These are phyloP conservation scores for Drosophila algonquin DNA, from an alignment of 2,888 invertebrate species.

Conservation along the genomic window DNA sequence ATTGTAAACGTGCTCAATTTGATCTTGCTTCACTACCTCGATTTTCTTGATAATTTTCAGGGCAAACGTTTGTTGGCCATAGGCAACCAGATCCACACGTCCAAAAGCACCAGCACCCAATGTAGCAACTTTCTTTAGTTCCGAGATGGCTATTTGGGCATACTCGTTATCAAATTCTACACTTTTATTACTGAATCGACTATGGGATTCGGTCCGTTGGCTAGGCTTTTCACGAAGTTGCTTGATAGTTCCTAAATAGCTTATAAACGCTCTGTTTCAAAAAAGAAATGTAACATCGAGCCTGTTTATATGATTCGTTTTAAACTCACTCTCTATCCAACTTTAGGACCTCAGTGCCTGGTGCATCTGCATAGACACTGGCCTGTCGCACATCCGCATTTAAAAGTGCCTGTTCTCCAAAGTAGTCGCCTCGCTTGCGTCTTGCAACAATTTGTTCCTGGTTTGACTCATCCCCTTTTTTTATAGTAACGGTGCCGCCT, in stretches of 20 bases:
- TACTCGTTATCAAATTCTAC: slow-evolving; percentile 85
- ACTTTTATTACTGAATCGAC: slow-evolving; percentile 63
- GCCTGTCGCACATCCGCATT: slow-evolving; percentile 95
- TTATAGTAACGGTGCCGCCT: slow-evolving; percentile 91
- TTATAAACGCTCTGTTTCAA: slow-evolving; percentile 88
- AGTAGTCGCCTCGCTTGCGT: slow-evolving; percentile 91
- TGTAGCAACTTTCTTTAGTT: slow-evolving; percentile 92
- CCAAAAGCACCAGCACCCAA: slow-evolving; percentile 97
- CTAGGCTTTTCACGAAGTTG: slow-evolving; percentile 83
- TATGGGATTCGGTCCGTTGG: slow-evolving; percentile 53
- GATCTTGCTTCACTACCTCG: slow-evolving; percentile 94
- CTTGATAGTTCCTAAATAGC: slow-evolving; percentile 89
- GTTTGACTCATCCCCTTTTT: slow-evolving; percentile 87
- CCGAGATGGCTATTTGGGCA: slow-evolving; percentile 89
- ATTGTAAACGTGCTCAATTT: slow-evolving; percentile 94
- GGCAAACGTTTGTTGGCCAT: slow-evolving; percentile 87
- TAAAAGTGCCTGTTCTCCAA: slow-evolving; percentile 94
- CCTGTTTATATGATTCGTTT: too few species aligned
- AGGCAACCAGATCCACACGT: slow-evolving; percentile 91
- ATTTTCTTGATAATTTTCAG: slow-evolving; percentile 95
- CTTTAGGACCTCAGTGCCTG: slow-evolving; percentile 94
- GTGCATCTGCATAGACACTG: slow-evolving; percentile 93
- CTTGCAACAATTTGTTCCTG: slow-evolving; percentile 88
- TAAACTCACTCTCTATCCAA: slow-evolving; percentile 90
- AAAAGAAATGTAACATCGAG: background rate